phyloP scores from a whole-genome alignment of 2,797 vertebrate genomes.

The Lemur catta region DNA sequence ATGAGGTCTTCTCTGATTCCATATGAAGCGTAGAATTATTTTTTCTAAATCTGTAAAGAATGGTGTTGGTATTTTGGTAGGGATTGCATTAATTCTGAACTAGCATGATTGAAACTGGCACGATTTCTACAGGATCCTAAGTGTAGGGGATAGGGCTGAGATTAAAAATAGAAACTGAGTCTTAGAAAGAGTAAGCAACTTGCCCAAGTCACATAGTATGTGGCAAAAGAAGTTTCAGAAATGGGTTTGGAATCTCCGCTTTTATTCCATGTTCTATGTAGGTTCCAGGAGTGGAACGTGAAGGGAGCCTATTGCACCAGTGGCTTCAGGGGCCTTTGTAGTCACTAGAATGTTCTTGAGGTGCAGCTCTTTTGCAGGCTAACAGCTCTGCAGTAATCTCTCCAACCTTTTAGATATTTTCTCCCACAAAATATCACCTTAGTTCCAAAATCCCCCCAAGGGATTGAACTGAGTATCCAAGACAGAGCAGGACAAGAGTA shows the following conservation, averaged over 20 bases:
- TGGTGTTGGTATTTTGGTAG: too few species aligned
- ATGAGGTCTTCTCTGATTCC: too few species aligned
- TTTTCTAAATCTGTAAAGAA: too few species aligned
- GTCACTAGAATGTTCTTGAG: not conserved
- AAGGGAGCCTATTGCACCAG: not conserved
- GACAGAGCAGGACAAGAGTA: not conserved
- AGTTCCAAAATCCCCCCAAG: not conserved
- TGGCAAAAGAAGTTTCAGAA: not conserved
- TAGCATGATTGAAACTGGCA: not conserved
- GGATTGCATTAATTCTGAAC: not conserved
- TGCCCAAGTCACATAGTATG: not conserved
- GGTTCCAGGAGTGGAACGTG: not conserved
- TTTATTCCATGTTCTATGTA: not conserved
- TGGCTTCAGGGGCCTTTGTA: not conserved
- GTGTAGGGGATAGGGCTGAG: not conserved
- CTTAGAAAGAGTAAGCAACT: not conserved
- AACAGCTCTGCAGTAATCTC: not conserved
- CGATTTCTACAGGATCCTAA: slow-evolving; percentile 32
- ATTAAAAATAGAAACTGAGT: slow-evolving; percentile 6
- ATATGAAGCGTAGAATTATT: too few species aligned
- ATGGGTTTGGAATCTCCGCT: not conserved
- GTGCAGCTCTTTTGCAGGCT: not conserved
- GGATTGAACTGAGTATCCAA: not conserved
- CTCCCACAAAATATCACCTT: not conserved
- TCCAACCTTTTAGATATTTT: not conserved